Percentiles rank a stretch among this genome's conserved stretches.
phyloP scores from a whole-genome alignment of 2,113 vertebrate genomes.

The Carlito syrichta region DNA sequence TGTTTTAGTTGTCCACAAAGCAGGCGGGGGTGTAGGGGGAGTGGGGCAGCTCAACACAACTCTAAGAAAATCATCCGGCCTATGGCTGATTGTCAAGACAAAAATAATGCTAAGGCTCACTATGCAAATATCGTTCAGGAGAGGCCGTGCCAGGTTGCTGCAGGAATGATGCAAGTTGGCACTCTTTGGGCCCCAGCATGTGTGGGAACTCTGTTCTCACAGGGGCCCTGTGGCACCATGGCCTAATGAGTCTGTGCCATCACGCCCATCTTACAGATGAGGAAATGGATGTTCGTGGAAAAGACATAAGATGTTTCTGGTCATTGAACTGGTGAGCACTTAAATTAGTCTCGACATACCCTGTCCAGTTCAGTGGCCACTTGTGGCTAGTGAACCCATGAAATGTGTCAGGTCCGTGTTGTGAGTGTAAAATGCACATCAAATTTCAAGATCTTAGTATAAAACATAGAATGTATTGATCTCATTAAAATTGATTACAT shows the following conservation, averaged over 20 bases:
- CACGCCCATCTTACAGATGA: background rate
- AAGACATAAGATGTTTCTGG: background rate
- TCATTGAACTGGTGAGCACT: background rate
- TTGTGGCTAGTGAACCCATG: background rate
- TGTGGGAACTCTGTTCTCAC: background rate
- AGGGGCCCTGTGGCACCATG: accelerated
- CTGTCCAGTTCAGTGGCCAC: background rate
- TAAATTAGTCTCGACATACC: background rate
- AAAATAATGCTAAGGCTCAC: constrained; percentile 24
- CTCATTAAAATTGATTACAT: background rate
- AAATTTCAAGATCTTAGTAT: background rate
- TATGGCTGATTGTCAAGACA: constrained; percentile 39
- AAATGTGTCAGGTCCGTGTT: background rate
- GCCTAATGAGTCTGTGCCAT: background rate
- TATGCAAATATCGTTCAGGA: background rate
- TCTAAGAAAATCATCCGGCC: constrained; percentile 39
- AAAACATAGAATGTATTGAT: background rate
- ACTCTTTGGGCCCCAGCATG: background rate
- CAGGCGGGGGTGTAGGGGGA: background rate
- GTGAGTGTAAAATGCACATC: background rate
- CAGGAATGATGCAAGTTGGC: background rate
- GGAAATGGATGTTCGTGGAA: background rate
- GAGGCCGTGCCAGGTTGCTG: background rate
- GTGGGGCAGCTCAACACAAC: background rate
- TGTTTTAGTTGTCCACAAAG: constrained; percentile 57